Evolutionary conservation across 1,140 invertebrate genomes (phyloP).

Genomic region (Rhyzopertha dominica): DNA sequence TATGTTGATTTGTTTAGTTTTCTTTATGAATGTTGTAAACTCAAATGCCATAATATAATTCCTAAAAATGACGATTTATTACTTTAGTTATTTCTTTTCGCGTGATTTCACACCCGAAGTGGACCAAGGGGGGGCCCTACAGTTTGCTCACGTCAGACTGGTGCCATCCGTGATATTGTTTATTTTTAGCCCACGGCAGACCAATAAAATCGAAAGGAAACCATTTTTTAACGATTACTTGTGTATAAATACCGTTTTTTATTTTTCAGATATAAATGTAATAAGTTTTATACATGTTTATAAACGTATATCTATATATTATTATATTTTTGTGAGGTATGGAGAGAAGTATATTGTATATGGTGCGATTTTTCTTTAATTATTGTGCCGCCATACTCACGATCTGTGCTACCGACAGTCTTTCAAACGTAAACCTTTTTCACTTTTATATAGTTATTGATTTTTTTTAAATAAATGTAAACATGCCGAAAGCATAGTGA

Average conservation of each 20-base stretch:
- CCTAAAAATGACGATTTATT: no score
- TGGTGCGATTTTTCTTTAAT: slow-evolving; percentile 21
- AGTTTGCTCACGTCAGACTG: slow-evolving; percentile 16
- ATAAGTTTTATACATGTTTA: slow-evolving; percentile 43
- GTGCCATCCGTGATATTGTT: slow-evolving; percentile 21
- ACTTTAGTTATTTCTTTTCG: no score
- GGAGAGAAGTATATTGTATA: slow-evolving; percentile 26
- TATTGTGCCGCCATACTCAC: slow-evolving; percentile 35
- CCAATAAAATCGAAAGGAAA: slow-evolving; percentile 22
- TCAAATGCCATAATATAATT: no score
- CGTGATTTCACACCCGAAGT: slow-evolving; percentile 23
- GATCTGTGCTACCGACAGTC: slow-evolving; percentile 42
- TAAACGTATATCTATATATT: slow-evolving; percentile 40
- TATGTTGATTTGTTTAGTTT: slow-evolving; percentile 36
- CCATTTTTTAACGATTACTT: slow-evolving; percentile 20
- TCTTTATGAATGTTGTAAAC: slow-evolving; percentile 23
- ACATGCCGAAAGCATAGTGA: slow-evolving; percentile 43
- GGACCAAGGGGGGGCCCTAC: slow-evolving; percentile 25
- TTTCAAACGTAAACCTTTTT: slow-evolving; percentile 46
- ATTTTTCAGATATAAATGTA: slow-evolving; percentile 40
- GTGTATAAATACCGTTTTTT: slow-evolving; percentile 30
- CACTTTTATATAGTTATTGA: slow-evolving; percentile 46
- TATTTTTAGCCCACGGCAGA: slow-evolving; percentile 18
- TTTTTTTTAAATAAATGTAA: slow-evolving; percentile 45
- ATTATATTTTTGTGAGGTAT: slow-evolving; percentile 44